A percentile compares a stretch with the other conserved stretches of the same genome.
Conservation (phyloP, 2,888 invertebrate genomes). For the Plebejus argus region DNA sequence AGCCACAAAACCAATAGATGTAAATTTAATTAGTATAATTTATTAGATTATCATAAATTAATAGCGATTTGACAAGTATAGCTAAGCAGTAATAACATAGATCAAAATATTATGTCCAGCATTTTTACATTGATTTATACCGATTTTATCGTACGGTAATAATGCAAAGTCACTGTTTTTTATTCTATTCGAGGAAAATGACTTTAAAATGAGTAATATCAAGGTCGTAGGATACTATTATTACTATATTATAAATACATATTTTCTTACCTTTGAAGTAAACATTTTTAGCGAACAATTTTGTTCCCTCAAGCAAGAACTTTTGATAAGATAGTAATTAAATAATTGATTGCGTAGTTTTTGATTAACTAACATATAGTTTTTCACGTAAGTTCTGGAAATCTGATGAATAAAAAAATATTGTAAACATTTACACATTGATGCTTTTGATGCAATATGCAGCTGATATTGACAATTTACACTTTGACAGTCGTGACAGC, state of each 20-base stretch:
- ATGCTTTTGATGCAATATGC: too few relatives aligned
- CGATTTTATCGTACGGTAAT: background rate
- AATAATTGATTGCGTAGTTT: background rate
- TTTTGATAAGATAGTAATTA: background rate
- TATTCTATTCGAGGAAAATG: conserved; percentile 20
- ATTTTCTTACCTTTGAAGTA: conserved; percentile 42
- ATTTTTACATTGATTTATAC: background rate
- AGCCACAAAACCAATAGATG: too few relatives aligned
- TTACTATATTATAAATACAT: background rate
- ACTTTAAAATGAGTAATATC: background rate
- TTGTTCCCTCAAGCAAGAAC: background rate
- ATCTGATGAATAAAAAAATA: background rate
- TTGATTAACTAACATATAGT: background rate
- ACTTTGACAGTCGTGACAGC: background rate
- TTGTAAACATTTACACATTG: background rate
- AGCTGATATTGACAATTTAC: conserved; percentile 1
- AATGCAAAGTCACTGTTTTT: conserved; percentile 30
- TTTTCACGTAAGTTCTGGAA: conserved; percentile 34
- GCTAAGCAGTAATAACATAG: background rate
- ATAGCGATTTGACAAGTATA: too few relatives aligned
- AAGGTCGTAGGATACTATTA: conserved; percentile 34
- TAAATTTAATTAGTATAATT: too few relatives aligned
- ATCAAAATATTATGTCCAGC: background rate
- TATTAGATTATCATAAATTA: too few relatives aligned
- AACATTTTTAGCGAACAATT: conserved; percentile 37